Conservation (phyloP, 2,888 invertebrate species). For the Caprella mutica region DNA sequence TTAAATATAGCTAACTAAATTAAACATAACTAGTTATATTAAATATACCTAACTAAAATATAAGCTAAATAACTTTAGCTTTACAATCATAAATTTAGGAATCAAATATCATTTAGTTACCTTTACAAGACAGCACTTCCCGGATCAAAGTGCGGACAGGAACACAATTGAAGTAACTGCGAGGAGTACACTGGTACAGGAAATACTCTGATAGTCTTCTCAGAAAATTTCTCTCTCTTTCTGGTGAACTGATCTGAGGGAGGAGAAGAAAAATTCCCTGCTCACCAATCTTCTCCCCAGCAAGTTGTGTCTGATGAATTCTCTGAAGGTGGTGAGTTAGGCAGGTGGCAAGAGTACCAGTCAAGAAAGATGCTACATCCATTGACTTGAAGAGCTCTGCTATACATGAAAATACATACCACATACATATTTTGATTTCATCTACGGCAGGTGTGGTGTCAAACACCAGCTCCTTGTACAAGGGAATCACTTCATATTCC, state of each 20-base stretch:
- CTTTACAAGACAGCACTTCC: constrained; percentile 71
- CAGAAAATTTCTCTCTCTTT: constrained; percentile 66
- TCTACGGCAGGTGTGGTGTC: too few relatives aligned
- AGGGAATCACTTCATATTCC: too few relatives aligned
- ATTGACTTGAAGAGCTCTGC: too few relatives aligned
- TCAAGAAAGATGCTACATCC: constrained; percentile 31
- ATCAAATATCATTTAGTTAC: too few relatives aligned
- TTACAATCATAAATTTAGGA: too few relatives aligned
- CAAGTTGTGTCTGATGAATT: constrained; percentile 61
- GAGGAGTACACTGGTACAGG: constrained; percentile 66
- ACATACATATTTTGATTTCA: too few relatives aligned
- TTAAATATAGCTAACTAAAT: too few relatives aligned
- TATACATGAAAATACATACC: too few relatives aligned
- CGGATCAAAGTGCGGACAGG: constrained; percentile 67
- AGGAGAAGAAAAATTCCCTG: constrained; percentile 54
- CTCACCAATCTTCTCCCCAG: constrained; percentile 42
- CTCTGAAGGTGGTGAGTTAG: constrained; percentile 75
- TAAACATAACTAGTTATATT: too few relatives aligned
- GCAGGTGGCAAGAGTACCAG: constrained; percentile 20
- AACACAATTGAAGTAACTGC: constrained; percentile 59
- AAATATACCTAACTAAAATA: too few relatives aligned
- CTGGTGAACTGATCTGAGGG: constrained; percentile 59
- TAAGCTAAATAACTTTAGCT: too few relatives aligned
- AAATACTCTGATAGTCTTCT: constrained; percentile 69
- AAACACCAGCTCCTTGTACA: too few relatives aligned